phyloP scores from a whole-genome alignment of 2,113 vertebrate genomes.

The Prunella himalayana region DNA sequence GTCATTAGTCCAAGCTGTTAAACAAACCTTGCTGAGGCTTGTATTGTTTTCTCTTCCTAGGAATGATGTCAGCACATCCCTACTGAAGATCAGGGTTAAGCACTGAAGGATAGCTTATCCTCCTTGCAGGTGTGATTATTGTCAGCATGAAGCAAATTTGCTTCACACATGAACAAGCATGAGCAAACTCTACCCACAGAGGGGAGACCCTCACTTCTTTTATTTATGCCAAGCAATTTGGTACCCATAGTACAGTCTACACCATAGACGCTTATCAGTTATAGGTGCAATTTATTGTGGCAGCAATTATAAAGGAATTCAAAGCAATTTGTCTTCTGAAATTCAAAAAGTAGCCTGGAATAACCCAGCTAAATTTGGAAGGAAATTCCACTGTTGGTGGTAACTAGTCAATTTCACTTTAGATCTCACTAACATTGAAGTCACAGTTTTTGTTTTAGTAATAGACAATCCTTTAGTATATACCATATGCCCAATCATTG shows the following conservation, averaged over 20 bases:
- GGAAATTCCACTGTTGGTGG: not conserved
- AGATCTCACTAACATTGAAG: not conserved
- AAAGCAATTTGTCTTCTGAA: not conserved
- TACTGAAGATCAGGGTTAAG: not conserved
- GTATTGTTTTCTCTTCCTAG: not conserved
- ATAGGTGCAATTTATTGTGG: not conserved
- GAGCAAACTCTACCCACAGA: not conserved
- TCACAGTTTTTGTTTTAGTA: not conserved
- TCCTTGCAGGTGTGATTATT: not conserved
- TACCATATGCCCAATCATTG: not conserved
- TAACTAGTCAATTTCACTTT: not conserved
- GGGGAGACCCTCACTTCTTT: not conserved
- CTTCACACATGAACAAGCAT: not conserved
- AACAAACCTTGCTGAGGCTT: not conserved
- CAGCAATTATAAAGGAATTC: not conserved
- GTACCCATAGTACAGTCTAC: not conserved
- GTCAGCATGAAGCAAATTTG: not conserved
- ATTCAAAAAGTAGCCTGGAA: not conserved
- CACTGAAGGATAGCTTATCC: not conserved
- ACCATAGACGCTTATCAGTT: not conserved
- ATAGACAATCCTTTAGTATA: not conserved
- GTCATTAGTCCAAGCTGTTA: not conserved
- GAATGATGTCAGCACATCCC: not conserved
- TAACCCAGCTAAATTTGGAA: not conserved
- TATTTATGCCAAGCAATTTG: not conserved